Evolutionary conservation across 2,888 invertebrate species (phyloP).

Genomic region (Apodemia mormo): DNA sequence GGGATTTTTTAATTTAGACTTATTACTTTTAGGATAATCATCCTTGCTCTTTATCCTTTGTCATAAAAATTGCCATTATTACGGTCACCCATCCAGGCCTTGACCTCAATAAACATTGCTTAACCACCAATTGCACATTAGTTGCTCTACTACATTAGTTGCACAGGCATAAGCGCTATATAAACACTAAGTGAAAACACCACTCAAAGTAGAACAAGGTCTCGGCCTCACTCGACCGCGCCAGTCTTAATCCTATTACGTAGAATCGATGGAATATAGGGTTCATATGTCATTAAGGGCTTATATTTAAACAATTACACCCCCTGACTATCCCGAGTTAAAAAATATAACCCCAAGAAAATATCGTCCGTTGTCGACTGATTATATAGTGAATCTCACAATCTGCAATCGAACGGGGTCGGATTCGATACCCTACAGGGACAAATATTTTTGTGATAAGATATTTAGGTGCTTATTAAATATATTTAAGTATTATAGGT

Average conservation of each 20-base stretch:
- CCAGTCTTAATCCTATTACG: conserved; percentile 53
- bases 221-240: conserved; percentile 39
- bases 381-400: too few species aligned
- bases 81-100: not conserved
- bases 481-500: too few species aligned
- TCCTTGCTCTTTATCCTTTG: too few species aligned
- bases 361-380: not conserved
- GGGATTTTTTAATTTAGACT: too few species aligned
- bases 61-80: not conserved
- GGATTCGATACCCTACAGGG: too few species aligned
- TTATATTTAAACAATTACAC: not conserved
- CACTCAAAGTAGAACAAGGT: conserved; percentile 44
- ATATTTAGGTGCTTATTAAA: too few species aligned
- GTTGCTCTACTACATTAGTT: not conserved
- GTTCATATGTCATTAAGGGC: conserved; percentile 19
- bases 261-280: conserved; percentile 22
- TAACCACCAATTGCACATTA: not conserved
- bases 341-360: too few species aligned
- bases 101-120: not conserved
- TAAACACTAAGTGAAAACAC: conserved; percentile 7
- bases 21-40: too few species aligned
- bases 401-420: too few species aligned
- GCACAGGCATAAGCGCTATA: not conserved
- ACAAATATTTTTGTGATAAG: too few species aligned
- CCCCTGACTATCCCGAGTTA: too few species aligned